Base-by-base conservation (phyloP, 2,888 invertebrate species). In the Pristionchus exspectatus region DNA sequence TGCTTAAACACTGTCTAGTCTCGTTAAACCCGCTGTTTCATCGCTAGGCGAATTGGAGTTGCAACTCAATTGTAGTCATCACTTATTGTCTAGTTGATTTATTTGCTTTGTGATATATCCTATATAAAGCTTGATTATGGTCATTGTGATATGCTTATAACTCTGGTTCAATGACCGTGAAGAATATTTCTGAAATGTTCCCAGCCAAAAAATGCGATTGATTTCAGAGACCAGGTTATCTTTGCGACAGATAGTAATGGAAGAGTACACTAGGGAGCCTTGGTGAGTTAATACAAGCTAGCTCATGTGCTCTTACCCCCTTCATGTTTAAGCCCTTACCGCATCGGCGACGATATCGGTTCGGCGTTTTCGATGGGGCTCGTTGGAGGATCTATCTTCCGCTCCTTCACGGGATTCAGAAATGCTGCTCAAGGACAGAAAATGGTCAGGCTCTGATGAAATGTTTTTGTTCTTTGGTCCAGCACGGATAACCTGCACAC, bases 341-440 rank as follows among this genome's bases (percentile, higher is more conserved):
- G 99, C 93, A 99, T 99, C 94, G 97, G 99, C 30, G 99, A 99
- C 95, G 99, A 99, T 95, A 98, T 98, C 95, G 99, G 99, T 24
- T 99, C 99, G 92, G 99, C 99, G 12, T 99, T 99, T 95, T 97
- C 98, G 24, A 99, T 99, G 99, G 99, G 99, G 44, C 97, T 98
- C 83, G 98, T 99, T 91, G 99, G 99, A n/a, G 99, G 99, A 50
- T 97, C 97, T 69, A 97, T 99, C 90, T 99, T 99, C 96, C 98
- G 99, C 96, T 97, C 97, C 91, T 97, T 99, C 92, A 98, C 98
- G 96, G 99, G 99, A 27, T 98, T 98, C 95, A 97, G 98, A 95
- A 98, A 99, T 90, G 94, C 95, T 2, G 94, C 95, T 98, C 91
- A 92, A 83, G 93, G 93, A 88, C 93, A 94, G 89, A 93, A 94